phyloP scores from a whole-genome alignment of 2,888 invertebrate species.

The Axea sp. region DNA sequence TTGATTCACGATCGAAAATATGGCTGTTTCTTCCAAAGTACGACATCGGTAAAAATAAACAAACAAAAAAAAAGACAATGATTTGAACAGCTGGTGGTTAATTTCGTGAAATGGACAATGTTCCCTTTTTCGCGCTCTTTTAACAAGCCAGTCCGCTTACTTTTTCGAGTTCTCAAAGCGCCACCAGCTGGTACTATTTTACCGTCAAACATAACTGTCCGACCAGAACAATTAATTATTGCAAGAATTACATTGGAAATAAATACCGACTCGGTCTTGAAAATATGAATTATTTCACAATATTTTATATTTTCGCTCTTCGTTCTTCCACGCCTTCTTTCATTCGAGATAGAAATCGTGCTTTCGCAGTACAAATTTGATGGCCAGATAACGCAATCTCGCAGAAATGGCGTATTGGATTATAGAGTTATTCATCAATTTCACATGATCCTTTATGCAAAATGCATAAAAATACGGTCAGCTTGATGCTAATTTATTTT shows the following conservation, averaged over 20 bases:
- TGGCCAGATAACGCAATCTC: too few species aligned
- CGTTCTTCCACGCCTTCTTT: too few species aligned
- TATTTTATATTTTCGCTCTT: conserved; percentile 22
- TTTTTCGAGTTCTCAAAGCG: conserved; percentile 32
- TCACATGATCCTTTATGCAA: too few species aligned
- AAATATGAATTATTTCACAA: conserved; percentile 40
- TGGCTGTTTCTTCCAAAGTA: too few species aligned
- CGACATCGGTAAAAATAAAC: too few species aligned
- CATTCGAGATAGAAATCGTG: too few species aligned
- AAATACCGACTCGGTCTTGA: conserved; percentile 22
- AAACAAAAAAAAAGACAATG: background rate
- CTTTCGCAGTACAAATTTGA: too few species aligned
- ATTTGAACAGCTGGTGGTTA: conserved; percentile 8
- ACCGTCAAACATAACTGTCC: conserved; percentile 51
- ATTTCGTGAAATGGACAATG: conserved; percentile 34
- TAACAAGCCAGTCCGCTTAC: conserved; percentile 21
- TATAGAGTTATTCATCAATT: too few species aligned
- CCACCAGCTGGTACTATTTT: conserved; percentile 29
- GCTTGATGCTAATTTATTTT: too few species aligned
- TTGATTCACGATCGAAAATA: too few species aligned
- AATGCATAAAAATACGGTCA: too few species aligned
- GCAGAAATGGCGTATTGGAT: too few species aligned
- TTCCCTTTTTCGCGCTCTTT: conserved; percentile 25
- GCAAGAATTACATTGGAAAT: conserved; percentile 44
- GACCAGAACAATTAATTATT: conserved; percentile 40